Conservation (phyloP, 2,797 vertebrate genomes). For the Poeciliopsis paucimaculata region DNA sequence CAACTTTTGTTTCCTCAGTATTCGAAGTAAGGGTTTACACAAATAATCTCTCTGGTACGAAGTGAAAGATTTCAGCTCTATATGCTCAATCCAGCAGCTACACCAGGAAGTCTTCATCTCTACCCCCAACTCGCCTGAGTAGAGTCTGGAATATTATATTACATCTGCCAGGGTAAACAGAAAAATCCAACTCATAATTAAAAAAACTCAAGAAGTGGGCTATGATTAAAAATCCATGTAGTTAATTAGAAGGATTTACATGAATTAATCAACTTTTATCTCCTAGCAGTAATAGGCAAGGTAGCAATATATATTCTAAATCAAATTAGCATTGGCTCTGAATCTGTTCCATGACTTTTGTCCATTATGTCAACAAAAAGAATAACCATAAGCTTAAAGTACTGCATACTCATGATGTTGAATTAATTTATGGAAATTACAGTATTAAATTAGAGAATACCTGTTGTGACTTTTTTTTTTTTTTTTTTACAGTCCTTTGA, state of each 20-base stretch:
- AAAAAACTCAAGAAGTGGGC: not conserved
- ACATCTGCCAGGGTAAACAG: not conserved
- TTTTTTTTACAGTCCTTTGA: too few species aligned
- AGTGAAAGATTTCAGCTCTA: not conserved
- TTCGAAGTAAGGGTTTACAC: not conserved
- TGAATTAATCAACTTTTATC: not conserved
- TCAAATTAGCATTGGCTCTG: too few species aligned
- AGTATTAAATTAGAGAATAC: too few species aligned
- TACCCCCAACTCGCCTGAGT: not conserved
- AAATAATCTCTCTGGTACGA: not conserved
- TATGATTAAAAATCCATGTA: not conserved
- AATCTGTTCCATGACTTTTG: too few species aligned
- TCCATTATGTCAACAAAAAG: not conserved
- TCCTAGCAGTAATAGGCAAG: not conserved
- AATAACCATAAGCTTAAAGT: not conserved
- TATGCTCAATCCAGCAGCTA: not conserved
- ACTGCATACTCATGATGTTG: too few species aligned
- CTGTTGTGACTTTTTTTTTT: too few species aligned
- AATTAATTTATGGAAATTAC: too few species aligned
- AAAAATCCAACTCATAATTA: not conserved
- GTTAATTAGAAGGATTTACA: slow-evolving; percentile 1
- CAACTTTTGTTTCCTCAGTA: not conserved
- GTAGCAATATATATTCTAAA: too few species aligned
- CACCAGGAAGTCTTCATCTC: not conserved
- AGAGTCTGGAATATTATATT: not conserved